phyloP scores from a whole-genome alignment of 2,888 invertebrate genomes.

The Micropterix aruncella region DNA sequence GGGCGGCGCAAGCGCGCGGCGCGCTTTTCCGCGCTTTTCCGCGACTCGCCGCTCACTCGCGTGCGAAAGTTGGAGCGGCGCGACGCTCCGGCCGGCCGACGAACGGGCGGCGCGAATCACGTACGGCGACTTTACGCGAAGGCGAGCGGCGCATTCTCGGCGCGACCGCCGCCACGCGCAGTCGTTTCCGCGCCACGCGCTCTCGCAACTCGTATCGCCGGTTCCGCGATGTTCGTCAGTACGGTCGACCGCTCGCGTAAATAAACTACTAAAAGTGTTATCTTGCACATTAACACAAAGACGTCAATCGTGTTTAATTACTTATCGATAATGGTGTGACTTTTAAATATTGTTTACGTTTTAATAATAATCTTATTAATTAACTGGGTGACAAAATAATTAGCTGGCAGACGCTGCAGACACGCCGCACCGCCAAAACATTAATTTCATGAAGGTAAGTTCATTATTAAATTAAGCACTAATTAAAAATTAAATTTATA shows the following conservation, averaged over 20 bases:
- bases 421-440: no score
- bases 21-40: slow-evolving; percentile 19
- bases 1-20: slow-evolving; percentile 19
- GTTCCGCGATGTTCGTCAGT: no score
- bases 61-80: slow-evolving; percentile 5
- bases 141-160: slow-evolving; percentile 9
- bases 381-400: no score
- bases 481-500: no score
- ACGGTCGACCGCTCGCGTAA: no score
- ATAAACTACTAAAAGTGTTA: no score
- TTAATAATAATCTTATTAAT: not conserved
- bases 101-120: slow-evolving; percentile 3
- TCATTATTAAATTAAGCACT: no score
- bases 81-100: not conserved
- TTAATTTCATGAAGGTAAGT: no score
- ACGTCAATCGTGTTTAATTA: not conserved
- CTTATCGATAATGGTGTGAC: not conserved
- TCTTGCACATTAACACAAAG: no score
- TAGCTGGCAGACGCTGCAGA: no score
- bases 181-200: not conserved
- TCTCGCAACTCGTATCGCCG: no score
- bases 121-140: not conserved
- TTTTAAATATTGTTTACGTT: not conserved
- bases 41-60: slow-evolving; percentile 15
- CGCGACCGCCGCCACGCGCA: slow-evolving; percentile 7